These are phyloP conservation scores for Bubo scandiacus DNA, from an alignment of 2,113 vertebrate species.

Conservation along the genomic window DNA sequence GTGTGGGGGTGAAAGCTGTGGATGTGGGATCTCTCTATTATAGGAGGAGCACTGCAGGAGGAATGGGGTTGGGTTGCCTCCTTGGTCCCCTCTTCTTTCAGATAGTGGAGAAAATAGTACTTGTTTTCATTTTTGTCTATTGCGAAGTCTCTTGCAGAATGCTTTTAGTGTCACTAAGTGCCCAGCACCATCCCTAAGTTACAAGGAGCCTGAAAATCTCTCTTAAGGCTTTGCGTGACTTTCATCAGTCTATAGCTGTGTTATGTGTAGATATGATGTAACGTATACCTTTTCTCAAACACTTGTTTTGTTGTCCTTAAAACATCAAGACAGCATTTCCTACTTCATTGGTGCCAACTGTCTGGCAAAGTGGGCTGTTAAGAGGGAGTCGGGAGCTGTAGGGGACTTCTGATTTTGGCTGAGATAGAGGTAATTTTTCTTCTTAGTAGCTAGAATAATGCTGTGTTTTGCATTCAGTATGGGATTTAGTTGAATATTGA, in stretches of 20 bases:
- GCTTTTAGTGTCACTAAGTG: rapidly evolving
- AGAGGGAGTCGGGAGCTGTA: neutral
- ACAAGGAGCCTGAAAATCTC: neutral
- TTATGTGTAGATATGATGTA: rapidly evolving
- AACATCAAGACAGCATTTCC: neutral
- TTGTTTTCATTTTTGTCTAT: rapidly evolving
- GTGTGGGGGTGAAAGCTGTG: too few relatives aligned
- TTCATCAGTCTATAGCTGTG: neutral
- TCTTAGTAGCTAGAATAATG: neutral
- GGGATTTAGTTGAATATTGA: too few relatives aligned
- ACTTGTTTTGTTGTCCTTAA: neutral
- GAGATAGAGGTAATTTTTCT: too few relatives aligned
- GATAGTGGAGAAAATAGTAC: rapidly evolving
- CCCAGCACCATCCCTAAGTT: neutral
- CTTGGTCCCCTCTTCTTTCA: rapidly evolving
- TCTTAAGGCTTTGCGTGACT: neutral
- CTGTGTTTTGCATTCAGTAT: neutral
- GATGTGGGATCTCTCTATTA: rapidly evolving
- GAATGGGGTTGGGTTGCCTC: neutral
- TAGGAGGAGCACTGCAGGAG: rapidly evolving
- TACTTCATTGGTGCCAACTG: rapidly evolving
- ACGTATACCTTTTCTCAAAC: neutral
- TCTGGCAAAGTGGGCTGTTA: neutral
- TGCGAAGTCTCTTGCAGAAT: neutral
- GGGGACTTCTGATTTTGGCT: too few relatives aligned